These are phyloP conservation scores for Lamellibrachia luymesi DNA, from an alignment of 1,140 invertebrate species.

Conservation along the genomic window DNA sequence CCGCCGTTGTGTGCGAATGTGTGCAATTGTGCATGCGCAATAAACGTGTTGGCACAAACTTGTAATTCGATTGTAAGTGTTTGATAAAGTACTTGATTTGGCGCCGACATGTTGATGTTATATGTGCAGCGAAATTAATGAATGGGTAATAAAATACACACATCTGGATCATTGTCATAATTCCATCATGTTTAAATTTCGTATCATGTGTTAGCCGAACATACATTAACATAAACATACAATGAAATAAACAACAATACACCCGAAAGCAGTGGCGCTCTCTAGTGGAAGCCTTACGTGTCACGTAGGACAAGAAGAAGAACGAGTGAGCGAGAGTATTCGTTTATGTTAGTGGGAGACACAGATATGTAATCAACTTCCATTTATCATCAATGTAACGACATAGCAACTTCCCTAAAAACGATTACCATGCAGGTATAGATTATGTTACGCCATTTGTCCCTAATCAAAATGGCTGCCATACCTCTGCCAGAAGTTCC, in stretches of 20 bases:
- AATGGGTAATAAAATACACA: background rate
- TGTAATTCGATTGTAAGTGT: too few relatives aligned
- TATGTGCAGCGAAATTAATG: background rate
- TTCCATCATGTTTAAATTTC: background rate
- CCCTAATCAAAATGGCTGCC: background rate
- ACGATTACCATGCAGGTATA: background rate
- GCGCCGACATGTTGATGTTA: too few relatives aligned
- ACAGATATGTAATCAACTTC: background rate
- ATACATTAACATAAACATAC: too few relatives aligned
- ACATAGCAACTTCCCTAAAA: too few relatives aligned
- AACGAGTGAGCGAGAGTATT: background rate
- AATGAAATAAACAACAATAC: background rate
- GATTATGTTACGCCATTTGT: background rate
- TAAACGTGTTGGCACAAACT: background rate
- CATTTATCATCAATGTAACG: background rate
- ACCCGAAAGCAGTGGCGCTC: background rate
- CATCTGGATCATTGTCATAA: background rate
- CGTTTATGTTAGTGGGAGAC: background rate
- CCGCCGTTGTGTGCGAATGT: background rate
- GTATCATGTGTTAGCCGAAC: background rate
- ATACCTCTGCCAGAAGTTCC: conserved; percentile 18
- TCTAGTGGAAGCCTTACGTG: too few relatives aligned
- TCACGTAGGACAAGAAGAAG: too few relatives aligned
- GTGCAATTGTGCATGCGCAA: background rate
- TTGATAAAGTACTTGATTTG: too few relatives aligned